Evolutionary conservation across 2,797 vertebrate genomes (phyloP).

Genomic region (Galaxias olidus): DNA sequence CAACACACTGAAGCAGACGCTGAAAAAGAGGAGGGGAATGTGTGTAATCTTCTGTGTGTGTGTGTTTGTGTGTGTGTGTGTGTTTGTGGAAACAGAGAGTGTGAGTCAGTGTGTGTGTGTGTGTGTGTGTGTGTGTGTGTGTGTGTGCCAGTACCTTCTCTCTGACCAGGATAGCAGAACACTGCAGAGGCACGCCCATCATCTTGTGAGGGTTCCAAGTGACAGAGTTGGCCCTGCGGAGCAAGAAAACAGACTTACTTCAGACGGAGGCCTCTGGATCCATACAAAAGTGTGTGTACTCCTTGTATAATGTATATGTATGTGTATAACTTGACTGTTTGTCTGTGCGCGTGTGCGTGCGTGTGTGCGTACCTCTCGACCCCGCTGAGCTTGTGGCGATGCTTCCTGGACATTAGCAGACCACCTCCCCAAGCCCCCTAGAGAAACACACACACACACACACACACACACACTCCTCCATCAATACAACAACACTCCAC

Average conservation of each 20-base stretch:
- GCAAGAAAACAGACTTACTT: no score
- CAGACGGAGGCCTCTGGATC: no score
- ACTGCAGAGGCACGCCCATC: constrained; percentile 97
- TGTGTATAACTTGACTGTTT: not conserved
- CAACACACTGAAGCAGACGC: not conserved
- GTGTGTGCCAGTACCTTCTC: constrained; percentile 84
- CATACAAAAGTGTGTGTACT: no score
- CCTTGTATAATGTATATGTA: not conserved
- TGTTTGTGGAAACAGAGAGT: constrained; percentile 1
- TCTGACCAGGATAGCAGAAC: constrained; percentile 94
- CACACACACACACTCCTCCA: not conserved
- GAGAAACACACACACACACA: constrained; percentile 17
- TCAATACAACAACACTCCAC: not conserved
- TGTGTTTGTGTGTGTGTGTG: constrained; percentile 14
- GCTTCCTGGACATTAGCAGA: constrained; percentile 96
- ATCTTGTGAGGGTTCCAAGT: constrained; percentile 98
- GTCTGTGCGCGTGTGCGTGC: not conserved
- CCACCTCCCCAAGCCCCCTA: constrained; percentile 98
- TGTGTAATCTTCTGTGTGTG: constrained; percentile 6
- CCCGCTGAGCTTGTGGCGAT: constrained; percentile 92
- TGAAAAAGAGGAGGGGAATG: constrained; percentile 16
- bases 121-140: constrained; percentile 14
- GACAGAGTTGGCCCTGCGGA: constrained; percentile 85
- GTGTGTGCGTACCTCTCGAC: constrained; percentile 84
- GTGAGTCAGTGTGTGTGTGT: constrained; percentile 14